Conservation (phyloP, 2,113 vertebrate species). For the Pycnonotus jocosus region DNA sequence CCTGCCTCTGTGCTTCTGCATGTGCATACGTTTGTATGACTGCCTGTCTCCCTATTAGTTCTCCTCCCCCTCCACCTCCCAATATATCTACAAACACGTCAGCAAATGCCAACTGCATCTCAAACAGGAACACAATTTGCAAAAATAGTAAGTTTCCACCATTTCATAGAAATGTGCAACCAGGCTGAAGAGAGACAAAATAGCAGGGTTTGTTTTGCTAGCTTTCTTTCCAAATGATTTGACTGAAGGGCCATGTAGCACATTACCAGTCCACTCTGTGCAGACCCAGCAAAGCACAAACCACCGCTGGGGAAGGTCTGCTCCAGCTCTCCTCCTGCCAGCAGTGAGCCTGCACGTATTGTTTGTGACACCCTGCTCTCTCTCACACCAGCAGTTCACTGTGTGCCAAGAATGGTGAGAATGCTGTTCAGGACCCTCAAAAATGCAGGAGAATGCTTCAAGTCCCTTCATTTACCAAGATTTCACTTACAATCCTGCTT, state of each 20-base stretch:
- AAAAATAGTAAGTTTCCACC: slow-evolving; percentile 48
- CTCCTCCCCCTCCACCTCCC: slow-evolving; percentile 23
- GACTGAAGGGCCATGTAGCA: neutral
- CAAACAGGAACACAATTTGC: slow-evolving; percentile 24
- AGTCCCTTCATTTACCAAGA: neutral
- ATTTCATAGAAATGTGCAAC: neutral
- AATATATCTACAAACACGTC: slow-evolving; percentile 30
- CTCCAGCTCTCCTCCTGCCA: neutral
- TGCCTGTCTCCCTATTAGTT: slow-evolving; percentile 5
- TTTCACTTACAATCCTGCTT: neutral
- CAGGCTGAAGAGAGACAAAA: neutral
- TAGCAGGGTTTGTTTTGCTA: slow-evolving; percentile 8
- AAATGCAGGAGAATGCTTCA: neutral
- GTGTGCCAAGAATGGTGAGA: neutral
- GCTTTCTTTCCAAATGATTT: neutral
- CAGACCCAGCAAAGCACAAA: neutral
- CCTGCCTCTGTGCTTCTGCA: slow-evolving; percentile 8
- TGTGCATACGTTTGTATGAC: neutral
- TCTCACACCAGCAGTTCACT: neutral
- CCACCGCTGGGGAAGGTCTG: neutral
- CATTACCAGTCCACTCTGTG: neutral
- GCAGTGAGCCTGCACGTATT: neutral
- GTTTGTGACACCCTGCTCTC: neutral
- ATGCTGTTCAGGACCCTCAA: neutral
- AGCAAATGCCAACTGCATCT: slow-evolving; percentile 43